These are phyloP conservation scores for Hydrophis major DNA, from an alignment of 2,797 vertebrate species.

Conservation along the genomic window DNA sequence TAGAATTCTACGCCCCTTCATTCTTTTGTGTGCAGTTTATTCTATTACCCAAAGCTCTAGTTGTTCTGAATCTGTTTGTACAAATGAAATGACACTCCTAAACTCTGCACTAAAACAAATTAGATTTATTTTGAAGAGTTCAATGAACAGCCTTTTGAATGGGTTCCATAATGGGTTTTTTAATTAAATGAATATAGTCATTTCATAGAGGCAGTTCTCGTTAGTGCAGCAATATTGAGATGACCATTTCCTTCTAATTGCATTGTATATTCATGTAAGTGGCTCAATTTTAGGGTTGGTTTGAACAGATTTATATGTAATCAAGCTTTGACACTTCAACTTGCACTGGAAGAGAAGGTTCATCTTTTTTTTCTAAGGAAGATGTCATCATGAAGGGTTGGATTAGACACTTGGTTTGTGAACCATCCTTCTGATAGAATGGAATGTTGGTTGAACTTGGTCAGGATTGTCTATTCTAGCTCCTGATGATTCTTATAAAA, in stretches of 20 bases:
- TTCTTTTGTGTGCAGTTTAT: slow-evolving; percentile 25
- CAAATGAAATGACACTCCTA: slow-evolving; percentile 56
- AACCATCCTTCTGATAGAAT: background rate
- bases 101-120: slow-evolving; percentile 62
- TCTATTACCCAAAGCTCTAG: slow-evolving; percentile 40
- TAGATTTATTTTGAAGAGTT: slow-evolving; percentile 68
- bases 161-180: slow-evolving; percentile 69
- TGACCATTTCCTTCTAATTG: slow-evolving; percentile 72
- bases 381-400: slow-evolving; percentile 27
- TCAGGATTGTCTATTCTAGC: background rate
- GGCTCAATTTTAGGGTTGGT: slow-evolving; percentile 61
- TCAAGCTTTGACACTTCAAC: slow-evolving; percentile 46
- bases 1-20: background rate
- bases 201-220: slow-evolving; percentile 71
- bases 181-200: slow-evolving; percentile 75
- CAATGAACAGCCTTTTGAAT: slow-evolving; percentile 65
- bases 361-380: slow-evolving; percentile 36
- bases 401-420: slow-evolving; percentile 5
- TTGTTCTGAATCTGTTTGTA: slow-evolving; percentile 58
- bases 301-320: slow-evolving; percentile 64
- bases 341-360: slow-evolving; percentile 31
- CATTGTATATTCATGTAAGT: slow-evolving; percentile 53
- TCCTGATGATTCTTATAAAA: background rate
- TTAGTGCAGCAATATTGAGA: slow-evolving; percentile 63
- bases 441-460: background rate